Percentiles rank a stretch among this genome's conserved stretches.
Conservation (phyloP, 2,888 invertebrate species). For the Aporophyla nigra region DNA sequence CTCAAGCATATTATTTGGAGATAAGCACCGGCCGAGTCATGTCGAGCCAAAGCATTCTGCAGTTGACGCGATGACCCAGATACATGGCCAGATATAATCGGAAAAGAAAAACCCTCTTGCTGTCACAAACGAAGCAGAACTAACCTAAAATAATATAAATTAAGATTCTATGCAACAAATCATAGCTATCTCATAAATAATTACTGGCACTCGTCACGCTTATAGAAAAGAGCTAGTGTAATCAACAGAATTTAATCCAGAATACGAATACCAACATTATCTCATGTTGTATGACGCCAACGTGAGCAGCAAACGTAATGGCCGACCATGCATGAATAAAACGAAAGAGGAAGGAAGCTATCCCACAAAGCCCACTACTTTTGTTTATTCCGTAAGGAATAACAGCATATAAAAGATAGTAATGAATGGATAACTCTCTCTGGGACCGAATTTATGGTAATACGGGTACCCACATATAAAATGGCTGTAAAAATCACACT, state of each 20-base stretch:
- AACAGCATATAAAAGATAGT: constrained; percentile 28
- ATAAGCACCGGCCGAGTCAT: background rate
- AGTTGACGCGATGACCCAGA: background rate
- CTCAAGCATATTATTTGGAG: background rate
- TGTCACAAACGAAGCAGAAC: background rate
- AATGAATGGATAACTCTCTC: constrained; percentile 28
- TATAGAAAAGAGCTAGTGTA: constrained; percentile 29
- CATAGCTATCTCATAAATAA: constrained; percentile 16
- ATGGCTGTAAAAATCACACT: constrained; percentile 1
- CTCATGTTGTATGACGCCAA: constrained; percentile 46
- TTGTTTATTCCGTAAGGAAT: constrained; percentile 35
- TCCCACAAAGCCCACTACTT: constrained; percentile 18
- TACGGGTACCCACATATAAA: background rate
- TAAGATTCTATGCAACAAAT: constrained; percentile 13
- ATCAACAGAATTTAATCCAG: constrained; percentile 56
- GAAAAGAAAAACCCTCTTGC: background rate
- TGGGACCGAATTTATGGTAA: constrained; percentile 16
- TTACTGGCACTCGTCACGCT: constrained; percentile 32
- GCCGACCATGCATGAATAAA: constrained; percentile 47
- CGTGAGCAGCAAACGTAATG: constrained; percentile 58
- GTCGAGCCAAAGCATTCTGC: background rate
- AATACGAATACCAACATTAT: constrained; percentile 64
- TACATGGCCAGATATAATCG: background rate
- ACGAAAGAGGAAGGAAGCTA: constrained; percentile 48
- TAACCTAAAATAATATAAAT: constrained; percentile 7